Percentiles rank a stretch among this genome's conserved stretches.
These are phyloP conservation scores for Dryobates pubescens DNA, from an alignment of 2,797 vertebrate genomes.

Conservation along the genomic window DNA sequence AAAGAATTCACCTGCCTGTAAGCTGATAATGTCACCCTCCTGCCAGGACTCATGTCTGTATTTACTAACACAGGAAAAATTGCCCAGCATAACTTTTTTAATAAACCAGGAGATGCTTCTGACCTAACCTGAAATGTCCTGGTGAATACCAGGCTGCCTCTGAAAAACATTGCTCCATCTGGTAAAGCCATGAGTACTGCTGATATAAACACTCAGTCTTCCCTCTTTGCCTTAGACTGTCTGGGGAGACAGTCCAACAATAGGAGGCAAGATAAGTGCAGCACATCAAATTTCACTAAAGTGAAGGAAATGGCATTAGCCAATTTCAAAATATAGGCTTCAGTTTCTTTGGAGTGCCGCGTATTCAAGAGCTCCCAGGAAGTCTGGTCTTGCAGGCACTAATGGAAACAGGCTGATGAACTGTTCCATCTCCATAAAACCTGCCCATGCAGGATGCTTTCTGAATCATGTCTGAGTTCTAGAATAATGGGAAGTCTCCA, in stretches of 20 bases:
- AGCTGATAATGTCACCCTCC: not conserved
- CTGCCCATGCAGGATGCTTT: not conserved
- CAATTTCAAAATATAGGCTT: not conserved
- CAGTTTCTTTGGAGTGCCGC: not conserved
- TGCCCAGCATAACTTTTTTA: not conserved
- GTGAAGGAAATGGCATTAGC: not conserved
- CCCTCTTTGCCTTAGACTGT: not conserved
- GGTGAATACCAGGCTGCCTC: not conserved
- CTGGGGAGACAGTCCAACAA: not conserved
- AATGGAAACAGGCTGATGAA: not conserved
- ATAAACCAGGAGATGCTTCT: not conserved
- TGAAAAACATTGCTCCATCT: not conserved
- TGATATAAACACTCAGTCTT: not conserved
- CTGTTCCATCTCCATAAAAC: not conserved
- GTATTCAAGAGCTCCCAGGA: not conserved
- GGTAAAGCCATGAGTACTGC: not conserved
- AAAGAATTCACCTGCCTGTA: not conserved
- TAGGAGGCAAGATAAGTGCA: not conserved
- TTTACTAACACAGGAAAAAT: not conserved
- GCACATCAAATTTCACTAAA: not conserved
- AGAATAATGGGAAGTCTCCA: not conserved
- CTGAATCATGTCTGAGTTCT: not conserved
- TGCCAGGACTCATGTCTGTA: accelerated
- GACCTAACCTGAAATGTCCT: not conserved
- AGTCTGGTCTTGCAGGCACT: not conserved